Evolutionary conservation across 2,113 vertebrate species (phyloP).

Genomic region (Toxostoma redivivum): DNA sequence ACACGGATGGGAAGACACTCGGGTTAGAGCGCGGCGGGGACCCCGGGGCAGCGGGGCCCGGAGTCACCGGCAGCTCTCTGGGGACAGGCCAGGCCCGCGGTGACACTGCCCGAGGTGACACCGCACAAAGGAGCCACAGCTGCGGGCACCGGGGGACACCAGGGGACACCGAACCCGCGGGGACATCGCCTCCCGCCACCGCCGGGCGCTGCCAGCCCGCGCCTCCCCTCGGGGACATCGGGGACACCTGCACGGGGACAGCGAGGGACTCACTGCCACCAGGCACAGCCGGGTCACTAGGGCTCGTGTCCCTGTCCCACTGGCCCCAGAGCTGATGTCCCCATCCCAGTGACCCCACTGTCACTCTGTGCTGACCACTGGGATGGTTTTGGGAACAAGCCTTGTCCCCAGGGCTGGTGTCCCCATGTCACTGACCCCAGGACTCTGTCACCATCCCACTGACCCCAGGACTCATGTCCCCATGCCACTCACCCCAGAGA

Average conservation of each 20-base stretch:
- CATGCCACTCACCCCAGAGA: too few relatives aligned
- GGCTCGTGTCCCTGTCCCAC: neutral
- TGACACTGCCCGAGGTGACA: neutral
- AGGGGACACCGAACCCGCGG: neutral
- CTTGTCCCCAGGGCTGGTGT: neutral
- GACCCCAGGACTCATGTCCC: neutral
- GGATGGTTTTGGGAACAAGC: too few relatives aligned
- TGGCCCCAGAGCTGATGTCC: neutral
- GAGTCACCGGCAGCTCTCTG: accelerated
- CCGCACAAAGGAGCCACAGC: neutral
- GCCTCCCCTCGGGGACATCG: accelerated
- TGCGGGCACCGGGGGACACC: too few relatives aligned
- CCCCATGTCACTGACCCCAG: neutral
- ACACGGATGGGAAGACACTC: slow-evolving; percentile 14
- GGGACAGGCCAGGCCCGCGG: neutral
- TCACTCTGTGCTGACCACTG: too few relatives aligned
- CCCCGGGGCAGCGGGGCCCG: neutral
- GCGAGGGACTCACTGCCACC: accelerated
- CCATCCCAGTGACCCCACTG: neutral
- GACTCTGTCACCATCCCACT: neutral
- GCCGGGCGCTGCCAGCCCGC: neutral
- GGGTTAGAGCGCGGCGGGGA: neutral
- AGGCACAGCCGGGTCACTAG: neutral
- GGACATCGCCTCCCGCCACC: neutral
- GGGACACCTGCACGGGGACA: accelerated